These are phyloP conservation scores for Pilophorus perplexus DNA, from an alignment of 2,888 invertebrate species.

Conservation along the genomic window DNA sequence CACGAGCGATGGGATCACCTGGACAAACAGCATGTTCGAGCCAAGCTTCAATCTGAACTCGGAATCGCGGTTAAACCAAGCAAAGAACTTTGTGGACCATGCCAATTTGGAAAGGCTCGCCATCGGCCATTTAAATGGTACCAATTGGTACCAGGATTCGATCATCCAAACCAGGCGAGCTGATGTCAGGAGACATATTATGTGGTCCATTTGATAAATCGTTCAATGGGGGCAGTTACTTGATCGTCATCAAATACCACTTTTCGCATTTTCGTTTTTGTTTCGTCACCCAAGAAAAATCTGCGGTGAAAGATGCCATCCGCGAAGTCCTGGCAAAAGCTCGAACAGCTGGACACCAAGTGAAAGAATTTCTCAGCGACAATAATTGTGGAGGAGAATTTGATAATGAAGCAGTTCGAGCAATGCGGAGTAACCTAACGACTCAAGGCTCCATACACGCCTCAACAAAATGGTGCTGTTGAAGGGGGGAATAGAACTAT, in stretches of 20 bases:
- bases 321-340: conserved; percentile 30
- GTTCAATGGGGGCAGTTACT: conserved; percentile 35
- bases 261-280: no score
- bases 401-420: no score
- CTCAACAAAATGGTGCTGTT: no score
- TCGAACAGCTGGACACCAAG: conserved; percentile 9
- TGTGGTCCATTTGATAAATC: conserved; percentile 47
- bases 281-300: conserved; percentile 36
- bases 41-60: conserved; percentile 48
- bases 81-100: no score
- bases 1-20: no score
- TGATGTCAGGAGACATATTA: conserved; percentile 48
- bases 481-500: no score
- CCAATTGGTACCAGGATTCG: conserved; percentile 31
- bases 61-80: conserved; percentile 47
- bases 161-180: no score
- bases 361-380: no score
- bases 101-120: conserved; percentile 48
- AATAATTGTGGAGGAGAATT: no score
- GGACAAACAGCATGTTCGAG: conserved; percentile 50
- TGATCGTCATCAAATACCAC: conserved; percentile 32
- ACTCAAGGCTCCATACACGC: no score
- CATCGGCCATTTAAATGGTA: conserved; percentile 44
- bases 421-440: no score
- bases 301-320: conserved; percentile 24